Evolutionary conservation across 2,113 vertebrate genomes (phyloP), one percentile per base, ranked within the genome.

Genomic region (Tragelaphus imberbis): DNA sequence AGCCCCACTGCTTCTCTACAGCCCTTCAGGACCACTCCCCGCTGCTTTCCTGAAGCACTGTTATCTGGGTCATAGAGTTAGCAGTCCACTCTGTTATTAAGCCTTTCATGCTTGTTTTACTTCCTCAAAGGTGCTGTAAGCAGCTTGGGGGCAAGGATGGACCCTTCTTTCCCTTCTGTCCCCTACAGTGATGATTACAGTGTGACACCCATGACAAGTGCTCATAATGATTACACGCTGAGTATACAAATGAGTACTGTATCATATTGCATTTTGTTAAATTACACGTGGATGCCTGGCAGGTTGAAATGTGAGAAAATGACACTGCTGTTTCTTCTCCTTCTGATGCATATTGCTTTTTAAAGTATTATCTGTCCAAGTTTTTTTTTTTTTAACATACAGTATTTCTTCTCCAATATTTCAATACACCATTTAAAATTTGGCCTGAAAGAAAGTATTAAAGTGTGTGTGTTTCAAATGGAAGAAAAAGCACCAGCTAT

Each of bases 401-500:
- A 80, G 40, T 89, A 87, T 94, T 94, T 97, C 65, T 95, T 96
- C 79, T 89, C 87, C 63, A 91, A 28, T 96, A 93, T 97, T 97
- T 97, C 89, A 89, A 93, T 77, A 51, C 1, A 87, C 53, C 91
- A 84, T 82, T 97, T 95, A 93, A 95, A 96, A 93, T 96, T 59
- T 77, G 71, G 88, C 95, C 94, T 89, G 71, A 56, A 95, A 92
- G 49, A 96, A 97, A 96, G 25, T 90, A 97, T 96, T 92, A 89
- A 97, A 96, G 49, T 88, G 56, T 27, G 9, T 94, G 21, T 95
- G 61, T 91, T 91, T 95, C 84, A 94, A 91, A 84, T 86, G 47
- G 88, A 40, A 33, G 68, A n/a, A 68, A 92, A 82, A 27, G 17
- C 79, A 61, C 80, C 53, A 93, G 96, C 82, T 59, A 96, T 98